Conservation (phyloP, 2,113 vertebrate species). For the Microcebus lehilahytsara region DNA sequence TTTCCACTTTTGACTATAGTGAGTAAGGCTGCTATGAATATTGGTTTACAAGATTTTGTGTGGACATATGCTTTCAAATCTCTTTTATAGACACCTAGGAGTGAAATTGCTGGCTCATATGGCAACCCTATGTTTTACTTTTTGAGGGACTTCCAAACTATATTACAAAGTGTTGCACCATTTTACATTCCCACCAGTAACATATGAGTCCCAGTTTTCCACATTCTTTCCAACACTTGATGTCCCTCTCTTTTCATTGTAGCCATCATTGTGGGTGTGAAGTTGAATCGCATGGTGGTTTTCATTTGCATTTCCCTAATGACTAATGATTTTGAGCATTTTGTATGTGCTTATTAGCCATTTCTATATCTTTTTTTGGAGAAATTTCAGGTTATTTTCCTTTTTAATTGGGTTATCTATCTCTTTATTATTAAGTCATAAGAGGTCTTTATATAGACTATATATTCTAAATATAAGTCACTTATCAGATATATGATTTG, state of each 20-base stretch:
- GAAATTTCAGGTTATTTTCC: background rate
- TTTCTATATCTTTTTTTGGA: background rate
- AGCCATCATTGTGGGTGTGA: background rate
- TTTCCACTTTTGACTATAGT: background rate
- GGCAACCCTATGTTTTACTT: background rate
- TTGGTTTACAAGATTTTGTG: background rate
- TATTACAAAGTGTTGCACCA: background rate
- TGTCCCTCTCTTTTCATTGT: background rate
- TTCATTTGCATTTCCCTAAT: background rate
- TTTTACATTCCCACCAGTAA: background rate
- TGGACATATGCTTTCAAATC: background rate
- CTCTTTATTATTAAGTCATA: background rate
- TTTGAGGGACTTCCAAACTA: background rate
- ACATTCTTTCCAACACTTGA: background rate
- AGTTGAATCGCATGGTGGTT: background rate
- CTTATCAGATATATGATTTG: background rate
- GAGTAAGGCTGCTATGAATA: background rate
- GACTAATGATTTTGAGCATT: background rate
- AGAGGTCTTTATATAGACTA: background rate
- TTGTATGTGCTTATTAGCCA: background rate
- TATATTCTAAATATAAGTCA: background rate
- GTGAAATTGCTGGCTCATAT: background rate
- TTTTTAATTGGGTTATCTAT: background rate
- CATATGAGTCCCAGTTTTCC: background rate
- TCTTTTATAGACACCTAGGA: background rate